Conservation (phyloP, 2,888 invertebrate genomes). For the Limnephilus lunatus region DNA sequence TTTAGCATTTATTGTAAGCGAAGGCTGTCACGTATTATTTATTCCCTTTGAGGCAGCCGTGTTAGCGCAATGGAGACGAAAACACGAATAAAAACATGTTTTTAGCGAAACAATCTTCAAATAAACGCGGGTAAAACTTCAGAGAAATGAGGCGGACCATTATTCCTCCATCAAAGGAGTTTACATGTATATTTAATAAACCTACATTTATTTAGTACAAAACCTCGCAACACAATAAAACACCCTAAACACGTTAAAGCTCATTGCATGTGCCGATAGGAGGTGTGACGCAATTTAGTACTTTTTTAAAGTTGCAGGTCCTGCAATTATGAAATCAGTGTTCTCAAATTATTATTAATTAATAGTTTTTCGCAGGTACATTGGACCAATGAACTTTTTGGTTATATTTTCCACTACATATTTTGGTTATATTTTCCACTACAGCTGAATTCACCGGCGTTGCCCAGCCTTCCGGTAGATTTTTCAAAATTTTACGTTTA, state of each 20-base stretch:
- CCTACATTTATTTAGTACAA: neutral
- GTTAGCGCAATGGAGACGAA: neutral
- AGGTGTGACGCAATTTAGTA: too few species aligned
- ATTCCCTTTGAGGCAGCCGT: neutral
- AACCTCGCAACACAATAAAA: neutral
- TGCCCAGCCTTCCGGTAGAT: too few species aligned
- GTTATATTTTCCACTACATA: too few species aligned
- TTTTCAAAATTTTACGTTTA: too few species aligned
- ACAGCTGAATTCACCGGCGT: too few species aligned
- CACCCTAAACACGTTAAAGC: neutral
- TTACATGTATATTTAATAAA: neutral
- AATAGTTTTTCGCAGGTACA: too few species aligned
- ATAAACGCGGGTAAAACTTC: neutral
- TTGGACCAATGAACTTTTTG: too few species aligned
- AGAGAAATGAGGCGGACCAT: neutral
- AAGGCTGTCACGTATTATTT: neutral
- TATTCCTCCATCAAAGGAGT: neutral
- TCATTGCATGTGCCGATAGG: too few species aligned
- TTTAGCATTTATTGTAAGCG: neutral
- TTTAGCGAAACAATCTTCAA: neutral
- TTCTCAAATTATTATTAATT: too few species aligned
- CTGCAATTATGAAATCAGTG: too few species aligned
- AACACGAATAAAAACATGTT: neutral
- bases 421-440: too few species aligned
- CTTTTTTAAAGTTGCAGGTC: too few species aligned